Percentiles rank a stretch among this genome's conserved stretches.
phyloP scores from a whole-genome alignment of 2,113 vertebrate species.

The Excalfactoria chinensis region DNA sequence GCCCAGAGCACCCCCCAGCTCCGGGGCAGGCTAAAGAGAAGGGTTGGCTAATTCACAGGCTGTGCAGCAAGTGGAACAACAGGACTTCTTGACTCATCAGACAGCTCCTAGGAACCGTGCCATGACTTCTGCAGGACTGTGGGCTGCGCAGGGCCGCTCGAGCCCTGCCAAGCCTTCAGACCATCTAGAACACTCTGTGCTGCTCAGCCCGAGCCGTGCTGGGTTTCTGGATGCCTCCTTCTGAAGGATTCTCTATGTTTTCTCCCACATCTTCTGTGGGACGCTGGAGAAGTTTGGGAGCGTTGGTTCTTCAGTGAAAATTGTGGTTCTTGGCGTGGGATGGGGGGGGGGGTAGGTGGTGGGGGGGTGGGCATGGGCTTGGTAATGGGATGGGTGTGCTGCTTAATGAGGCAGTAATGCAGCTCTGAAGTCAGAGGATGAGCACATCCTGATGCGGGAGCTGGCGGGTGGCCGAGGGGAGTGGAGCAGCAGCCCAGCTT shows the following conservation, averaged over 20 bases:
- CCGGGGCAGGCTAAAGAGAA: not conserved
- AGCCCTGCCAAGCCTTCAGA: not conserved
- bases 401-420: not conserved
- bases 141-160: not conserved
- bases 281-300: not conserved
- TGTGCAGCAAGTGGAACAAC: not conserved
- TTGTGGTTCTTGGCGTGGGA: not conserved
- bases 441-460: not conserved
- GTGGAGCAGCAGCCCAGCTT: not conserved
- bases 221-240: not conserved
- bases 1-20: not conserved
- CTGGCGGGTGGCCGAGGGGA: not conserved
- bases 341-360: rapidly evolving
- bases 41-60: constrained; percentile 30
- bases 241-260: not conserved
- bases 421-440: not conserved
- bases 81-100: constrained; percentile 28
- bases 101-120: constrained; percentile 5
- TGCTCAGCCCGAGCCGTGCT: rapidly evolving
- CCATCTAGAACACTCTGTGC: constrained; percentile 9
- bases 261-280: not conserved
- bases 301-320: not conserved
- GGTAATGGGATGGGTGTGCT: not conserved
- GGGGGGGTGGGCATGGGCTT: not conserved
- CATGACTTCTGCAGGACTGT: not conserved